Conservation (phyloP, 2,888 invertebrate genomes). For the Caenorhabditis virilis region DNA sequence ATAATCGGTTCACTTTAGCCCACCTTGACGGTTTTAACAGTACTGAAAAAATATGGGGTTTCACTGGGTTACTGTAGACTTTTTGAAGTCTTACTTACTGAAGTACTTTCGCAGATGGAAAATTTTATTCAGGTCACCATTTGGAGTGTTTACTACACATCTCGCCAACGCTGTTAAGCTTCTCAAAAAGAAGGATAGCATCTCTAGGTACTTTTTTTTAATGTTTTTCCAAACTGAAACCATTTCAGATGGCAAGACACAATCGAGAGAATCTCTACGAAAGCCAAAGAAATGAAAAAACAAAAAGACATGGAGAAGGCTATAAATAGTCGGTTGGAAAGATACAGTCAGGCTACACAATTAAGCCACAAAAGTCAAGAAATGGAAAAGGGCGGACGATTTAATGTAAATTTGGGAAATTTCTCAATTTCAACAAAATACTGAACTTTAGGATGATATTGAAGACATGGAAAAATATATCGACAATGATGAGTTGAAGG, state of each 20-base stretch:
- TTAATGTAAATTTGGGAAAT: conserved; percentile 14
- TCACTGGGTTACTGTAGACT: too few species aligned
- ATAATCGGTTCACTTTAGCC: too few species aligned
- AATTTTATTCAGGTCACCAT: conserved; percentile 26
- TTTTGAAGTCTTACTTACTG: too few species aligned
- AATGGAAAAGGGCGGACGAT: conserved; percentile 4
- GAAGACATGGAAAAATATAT: conserved; percentile 14
- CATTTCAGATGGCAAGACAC: conserved; percentile 23
- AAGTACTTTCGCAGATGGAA: too few species aligned
- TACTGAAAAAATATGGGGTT: too few species aligned
- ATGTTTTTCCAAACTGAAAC: not conserved
- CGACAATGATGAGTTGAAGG: conserved; percentile 33
- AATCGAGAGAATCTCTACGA: conserved; percentile 10
- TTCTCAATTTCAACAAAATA: conserved; percentile 1
- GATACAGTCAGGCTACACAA: conserved; percentile 17
- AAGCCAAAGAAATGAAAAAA: conserved; percentile 13
- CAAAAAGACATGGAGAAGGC: conserved; percentile 14
- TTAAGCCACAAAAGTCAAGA: conserved; percentile 12
- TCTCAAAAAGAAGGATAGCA: conserved; percentile 11
- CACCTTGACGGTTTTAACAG: too few species aligned
- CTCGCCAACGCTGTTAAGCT: conserved; percentile 14
- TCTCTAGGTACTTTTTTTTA: too few species aligned
- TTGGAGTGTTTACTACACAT: conserved; percentile 14
- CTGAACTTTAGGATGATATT: not conserved
- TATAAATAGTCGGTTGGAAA: conserved; percentile 9